Percentiles rank a stretch among this genome's conserved stretches.
Conservation (phyloP, 2,113 vertebrate species). For the Sinocyclocheilus anshuiensis region DNA sequence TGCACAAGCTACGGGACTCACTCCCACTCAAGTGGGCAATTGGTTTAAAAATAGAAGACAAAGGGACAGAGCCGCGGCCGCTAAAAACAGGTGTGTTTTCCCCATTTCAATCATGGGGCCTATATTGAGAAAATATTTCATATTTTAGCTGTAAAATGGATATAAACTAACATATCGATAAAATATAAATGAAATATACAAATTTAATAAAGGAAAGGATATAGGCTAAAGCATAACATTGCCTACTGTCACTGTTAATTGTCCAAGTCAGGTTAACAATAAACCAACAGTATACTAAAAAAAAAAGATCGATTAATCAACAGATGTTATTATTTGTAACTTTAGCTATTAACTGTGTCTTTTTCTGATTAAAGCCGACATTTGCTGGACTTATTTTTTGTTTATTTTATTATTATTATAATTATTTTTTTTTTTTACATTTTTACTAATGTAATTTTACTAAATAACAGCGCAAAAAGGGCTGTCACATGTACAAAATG, state of each 20-base stretch:
- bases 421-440: no score
- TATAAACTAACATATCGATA: neutral
- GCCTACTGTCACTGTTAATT: no score
- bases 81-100: slow-evolving; percentile 92
- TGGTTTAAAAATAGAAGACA: no score
- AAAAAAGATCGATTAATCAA: neutral
- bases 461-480: neutral
- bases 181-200: neutral
- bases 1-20: no score
- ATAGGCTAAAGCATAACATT: neutral
- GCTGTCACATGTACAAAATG: no score
- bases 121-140: neutral
- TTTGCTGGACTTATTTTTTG: neutral
- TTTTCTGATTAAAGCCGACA: neutral
- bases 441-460: no score
- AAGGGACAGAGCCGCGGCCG: slow-evolving; percentile 82
- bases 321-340: neutral
- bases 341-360: neutral
- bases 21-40: no score
- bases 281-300: neutral
- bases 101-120: neutral
- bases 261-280: neutral
- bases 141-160: neutral
- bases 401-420: no score
- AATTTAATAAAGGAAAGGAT: neutral